These are phyloP conservation scores for Catharus minimus DNA, from an alignment of 2,113 vertebrate genomes.

Conservation along the genomic window DNA sequence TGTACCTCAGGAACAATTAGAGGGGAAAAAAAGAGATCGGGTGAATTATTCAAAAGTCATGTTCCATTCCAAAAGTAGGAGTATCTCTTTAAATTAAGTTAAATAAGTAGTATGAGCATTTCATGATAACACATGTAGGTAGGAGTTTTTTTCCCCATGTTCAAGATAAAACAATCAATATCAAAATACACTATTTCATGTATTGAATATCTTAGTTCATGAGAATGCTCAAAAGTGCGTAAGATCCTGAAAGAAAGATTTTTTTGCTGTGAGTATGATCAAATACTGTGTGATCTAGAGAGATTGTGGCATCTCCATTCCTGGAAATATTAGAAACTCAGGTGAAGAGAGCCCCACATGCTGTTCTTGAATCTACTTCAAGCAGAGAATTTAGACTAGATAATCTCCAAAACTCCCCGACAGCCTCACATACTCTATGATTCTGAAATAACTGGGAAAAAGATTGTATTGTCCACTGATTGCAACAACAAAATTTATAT, in stretches of 20 bases:
- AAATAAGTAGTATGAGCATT: background rate
- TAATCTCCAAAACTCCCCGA: background rate
- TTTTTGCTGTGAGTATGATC: background rate
- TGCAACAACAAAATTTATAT: background rate
- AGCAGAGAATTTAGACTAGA: background rate
- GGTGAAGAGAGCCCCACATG: background rate
- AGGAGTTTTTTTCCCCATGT: fast-evolving
- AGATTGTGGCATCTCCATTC: background rate
- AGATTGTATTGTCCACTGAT: background rate
- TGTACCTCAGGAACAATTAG: background rate
- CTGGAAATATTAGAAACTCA: background rate
- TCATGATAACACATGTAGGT: background rate
- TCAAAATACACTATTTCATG: background rate
- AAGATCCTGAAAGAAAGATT: background rate
- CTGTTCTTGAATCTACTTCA: background rate
- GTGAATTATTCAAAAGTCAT: background rate
- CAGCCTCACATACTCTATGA: background rate
- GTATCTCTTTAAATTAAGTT: background rate
- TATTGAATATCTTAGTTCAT: background rate
- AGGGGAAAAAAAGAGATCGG: background rate
- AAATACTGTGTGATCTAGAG: background rate
- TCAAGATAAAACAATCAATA: background rate
- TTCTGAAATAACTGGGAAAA: background rate
- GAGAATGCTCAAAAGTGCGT: background rate
- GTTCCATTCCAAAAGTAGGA: background rate